phyloP scores from a whole-genome alignment of 2,113 vertebrate species.

The Oophaga pumilio region DNA sequence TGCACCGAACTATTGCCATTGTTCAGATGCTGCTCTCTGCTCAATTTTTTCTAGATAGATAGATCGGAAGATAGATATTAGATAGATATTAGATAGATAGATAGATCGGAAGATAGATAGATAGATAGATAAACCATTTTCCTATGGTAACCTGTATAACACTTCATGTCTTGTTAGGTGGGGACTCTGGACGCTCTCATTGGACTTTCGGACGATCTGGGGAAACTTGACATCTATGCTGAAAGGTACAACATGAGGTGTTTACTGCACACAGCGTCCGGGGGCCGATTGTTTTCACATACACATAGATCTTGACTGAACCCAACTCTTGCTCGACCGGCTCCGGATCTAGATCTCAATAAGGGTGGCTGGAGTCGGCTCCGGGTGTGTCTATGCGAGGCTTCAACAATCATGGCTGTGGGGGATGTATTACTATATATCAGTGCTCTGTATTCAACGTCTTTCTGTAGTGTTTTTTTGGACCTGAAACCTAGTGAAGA shows the following conservation, averaged over 20 bases:
- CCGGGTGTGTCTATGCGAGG: conserved; percentile 47
- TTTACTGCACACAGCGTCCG: conserved; percentile 74
- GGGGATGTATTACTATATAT: neutral
- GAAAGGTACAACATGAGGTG: conserved; percentile 85
- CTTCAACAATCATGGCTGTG: neutral
- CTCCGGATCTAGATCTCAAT: conserved; percentile 41
- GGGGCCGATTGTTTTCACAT: conserved; percentile 64
- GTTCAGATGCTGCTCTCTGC: too few relatives aligned
- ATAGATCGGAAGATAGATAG: neutral
- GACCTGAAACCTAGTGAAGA: too few relatives aligned
- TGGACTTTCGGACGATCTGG: conserved; percentile 87
- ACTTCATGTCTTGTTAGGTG: conserved; percentile 72
- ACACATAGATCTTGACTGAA: conserved; percentile 64
- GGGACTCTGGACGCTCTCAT: conserved; percentile 92
- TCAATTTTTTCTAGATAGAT: too few relatives aligned
- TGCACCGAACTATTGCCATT: too few relatives aligned
- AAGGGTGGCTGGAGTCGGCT: conserved; percentile 19
- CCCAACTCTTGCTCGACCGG: conserved; percentile 49
- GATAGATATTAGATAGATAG: neutral
- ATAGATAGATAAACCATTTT: neutral
- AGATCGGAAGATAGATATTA: neutral
- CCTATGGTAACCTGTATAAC: neutral
- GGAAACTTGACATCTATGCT: conserved; percentile 85
- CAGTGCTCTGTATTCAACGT: neutral
- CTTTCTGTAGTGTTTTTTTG: too few relatives aligned